phyloP scores from a whole-genome alignment of 1,140 invertebrate genomes.

The Harlomillsia oculata region DNA sequence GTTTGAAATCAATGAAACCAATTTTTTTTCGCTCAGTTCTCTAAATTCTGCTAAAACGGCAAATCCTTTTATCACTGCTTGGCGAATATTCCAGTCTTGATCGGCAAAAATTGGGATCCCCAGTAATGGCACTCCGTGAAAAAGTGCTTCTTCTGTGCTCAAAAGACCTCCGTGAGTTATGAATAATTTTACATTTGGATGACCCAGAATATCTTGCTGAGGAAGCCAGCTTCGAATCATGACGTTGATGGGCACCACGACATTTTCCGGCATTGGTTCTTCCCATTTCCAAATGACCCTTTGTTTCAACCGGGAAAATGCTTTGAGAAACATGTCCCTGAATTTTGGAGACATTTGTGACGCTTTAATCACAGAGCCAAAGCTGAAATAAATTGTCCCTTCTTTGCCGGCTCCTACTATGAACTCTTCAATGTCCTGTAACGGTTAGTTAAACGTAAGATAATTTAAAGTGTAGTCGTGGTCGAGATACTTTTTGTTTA shows the following conservation, averaged over 20 bases:
- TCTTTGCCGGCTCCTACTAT: constrained; percentile 49
- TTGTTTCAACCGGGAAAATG: constrained; percentile 51
- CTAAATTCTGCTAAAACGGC: constrained; percentile 30
- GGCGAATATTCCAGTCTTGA: constrained; percentile 41
- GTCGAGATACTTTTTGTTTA: neutral
- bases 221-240: constrained; percentile 40
- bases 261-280: constrained; percentile 35
- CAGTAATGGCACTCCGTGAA: constrained; percentile 40
- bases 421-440: constrained; percentile 53
- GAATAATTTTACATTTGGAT: constrained; percentile 39
- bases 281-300: constrained; percentile 40
- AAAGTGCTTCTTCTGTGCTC: constrained; percentile 41
- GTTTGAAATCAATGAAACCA: neutral
- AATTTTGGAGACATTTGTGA: constrained; percentile 61
- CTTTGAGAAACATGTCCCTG: constrained; percentile 54
- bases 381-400: constrained; percentile 70
- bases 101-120: constrained; percentile 45
- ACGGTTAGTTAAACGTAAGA: neutral
- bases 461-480: neutral
- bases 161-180: constrained; percentile 43
- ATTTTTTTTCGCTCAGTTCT: constrained; percentile 36
- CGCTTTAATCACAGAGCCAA: constrained; percentile 65
- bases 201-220: constrained; percentile 43
- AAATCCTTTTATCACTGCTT: constrained; percentile 25
- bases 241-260: constrained; percentile 14